phyloP scores from a whole-genome alignment of 2,888 invertebrate species.

The Linnaemya vulpina region DNA sequence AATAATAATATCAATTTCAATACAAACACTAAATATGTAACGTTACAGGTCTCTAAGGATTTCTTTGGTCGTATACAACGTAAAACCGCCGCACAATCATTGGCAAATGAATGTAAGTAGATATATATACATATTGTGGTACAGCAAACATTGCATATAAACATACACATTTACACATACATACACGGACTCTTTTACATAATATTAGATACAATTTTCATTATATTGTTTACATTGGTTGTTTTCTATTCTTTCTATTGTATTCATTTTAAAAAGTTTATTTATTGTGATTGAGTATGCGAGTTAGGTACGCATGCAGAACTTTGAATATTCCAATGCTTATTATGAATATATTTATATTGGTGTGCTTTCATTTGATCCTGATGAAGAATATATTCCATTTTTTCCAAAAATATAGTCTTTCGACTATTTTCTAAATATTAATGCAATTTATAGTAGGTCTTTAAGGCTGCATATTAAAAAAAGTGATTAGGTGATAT shows the following conservation, averaged over 20 bases:
- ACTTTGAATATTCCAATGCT: conserved; percentile 9
- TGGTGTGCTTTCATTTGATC: no score
- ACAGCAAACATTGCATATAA: not conserved
- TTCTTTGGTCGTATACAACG: conserved; percentile 86
- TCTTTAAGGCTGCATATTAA: no score
- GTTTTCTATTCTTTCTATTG: conserved; percentile 48
- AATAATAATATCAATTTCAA: conserved; percentile 68
- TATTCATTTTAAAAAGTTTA: conserved; percentile 43
- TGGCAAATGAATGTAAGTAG: conserved; percentile 79
- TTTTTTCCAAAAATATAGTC: no score
- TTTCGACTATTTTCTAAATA: no score
- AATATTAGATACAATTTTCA: conserved; percentile 37
- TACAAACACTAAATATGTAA: conserved; percentile 57
- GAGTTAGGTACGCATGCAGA: conserved; percentile 34
- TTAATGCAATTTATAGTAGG: no score
- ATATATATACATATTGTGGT: conserved; percentile 20
- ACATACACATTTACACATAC: not conserved
- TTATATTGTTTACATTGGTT: conserved; percentile 47
- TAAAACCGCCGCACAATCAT: conserved; percentile 75
- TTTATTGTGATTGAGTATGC: conserved; percentile 38
- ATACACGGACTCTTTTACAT: not conserved
- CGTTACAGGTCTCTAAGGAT: conserved; percentile 85
- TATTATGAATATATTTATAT: not conserved
- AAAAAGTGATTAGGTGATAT: no score
- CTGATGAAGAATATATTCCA: not conserved